These are phyloP conservation scores for Arothron firmamentum DNA, from an alignment of 2,113 vertebrate species.

Conservation along the genomic window DNA sequence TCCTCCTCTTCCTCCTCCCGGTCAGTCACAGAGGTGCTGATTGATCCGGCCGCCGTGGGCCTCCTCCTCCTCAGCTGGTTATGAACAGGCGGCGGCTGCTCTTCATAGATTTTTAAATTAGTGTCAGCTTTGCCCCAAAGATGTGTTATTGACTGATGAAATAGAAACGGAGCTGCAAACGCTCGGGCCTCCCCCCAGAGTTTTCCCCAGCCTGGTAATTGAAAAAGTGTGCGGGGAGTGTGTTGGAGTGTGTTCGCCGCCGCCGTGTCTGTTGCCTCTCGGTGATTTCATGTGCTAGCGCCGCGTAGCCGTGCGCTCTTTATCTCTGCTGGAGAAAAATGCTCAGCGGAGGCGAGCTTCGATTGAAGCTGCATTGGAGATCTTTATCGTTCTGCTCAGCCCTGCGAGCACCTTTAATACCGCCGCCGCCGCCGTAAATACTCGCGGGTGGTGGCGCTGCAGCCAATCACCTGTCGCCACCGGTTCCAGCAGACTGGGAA, in stretches of 20 bases:
- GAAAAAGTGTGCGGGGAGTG: constrained; percentile 75
- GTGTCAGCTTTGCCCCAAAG: constrained; percentile 81
- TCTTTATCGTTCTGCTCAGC: constrained; percentile 58
- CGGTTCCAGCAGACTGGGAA: too few species aligned
- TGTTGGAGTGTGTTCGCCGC: constrained; percentile 39
- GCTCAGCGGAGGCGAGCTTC: constrained; percentile 47
- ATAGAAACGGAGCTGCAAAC: constrained; percentile 77
- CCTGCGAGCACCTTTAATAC: constrained; percentile 45
- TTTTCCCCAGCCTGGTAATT: constrained; percentile 76
- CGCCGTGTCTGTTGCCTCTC: constrained; percentile 27
- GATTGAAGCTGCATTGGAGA: constrained; percentile 68
- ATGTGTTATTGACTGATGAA: constrained; percentile 82
- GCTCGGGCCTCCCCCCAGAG: constrained; percentile 74
- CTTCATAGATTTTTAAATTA: constrained; percentile 84
- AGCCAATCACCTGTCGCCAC: too few species aligned
- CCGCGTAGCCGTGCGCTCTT: constrained; percentile 48
- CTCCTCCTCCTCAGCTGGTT: constrained; percentile 62
- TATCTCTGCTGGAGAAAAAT: constrained; percentile 68
- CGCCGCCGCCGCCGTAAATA: constrained; percentile 15
- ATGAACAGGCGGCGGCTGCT: constrained; percentile 74
- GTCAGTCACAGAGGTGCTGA: constrained; percentile 48
- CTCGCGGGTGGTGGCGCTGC: constrained; percentile 4
- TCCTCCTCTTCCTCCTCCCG: too few species aligned
- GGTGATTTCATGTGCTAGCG: constrained; percentile 47
- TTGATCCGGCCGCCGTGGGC: constrained; percentile 68